Conservation (phyloP, 2,888 invertebrate species). For the Hypena proboscidalis region DNA sequence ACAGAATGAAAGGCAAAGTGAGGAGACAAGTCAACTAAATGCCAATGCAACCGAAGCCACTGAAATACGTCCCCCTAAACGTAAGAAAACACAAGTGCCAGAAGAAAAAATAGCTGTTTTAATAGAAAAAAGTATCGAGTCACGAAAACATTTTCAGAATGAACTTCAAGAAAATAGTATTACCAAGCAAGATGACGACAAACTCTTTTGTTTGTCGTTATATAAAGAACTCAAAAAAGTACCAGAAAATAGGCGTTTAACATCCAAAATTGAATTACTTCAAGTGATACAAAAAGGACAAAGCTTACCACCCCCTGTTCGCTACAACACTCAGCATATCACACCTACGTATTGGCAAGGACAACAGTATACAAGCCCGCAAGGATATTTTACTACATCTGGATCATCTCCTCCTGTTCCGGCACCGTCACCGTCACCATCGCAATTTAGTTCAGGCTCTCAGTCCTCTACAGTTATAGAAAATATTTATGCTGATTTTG, state of each 20-base stretch:
- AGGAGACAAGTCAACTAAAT: constrained; percentile 35
- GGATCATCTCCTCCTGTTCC: constrained; percentile 34
- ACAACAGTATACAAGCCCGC: constrained; percentile 36
- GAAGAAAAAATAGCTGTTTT: constrained; percentile 41
- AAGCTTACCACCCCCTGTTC: constrained; percentile 36
- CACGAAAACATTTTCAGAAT: constrained; percentile 33
- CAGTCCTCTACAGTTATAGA: constrained; percentile 33
- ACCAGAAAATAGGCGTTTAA: constrained; percentile 43
- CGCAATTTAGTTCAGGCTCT: constrained; percentile 30
- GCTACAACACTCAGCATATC: constrained; percentile 37
- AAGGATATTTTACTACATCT: constrained; percentile 43
- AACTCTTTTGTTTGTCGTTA: constrained; percentile 49
- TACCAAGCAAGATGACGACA: constrained; percentile 45
- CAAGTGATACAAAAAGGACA: constrained; percentile 42
- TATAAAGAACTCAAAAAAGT: constrained; percentile 45
- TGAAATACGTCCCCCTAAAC: constrained; percentile 37
- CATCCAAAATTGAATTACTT: constrained; percentile 47
- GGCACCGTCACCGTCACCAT: constrained; percentile 28
- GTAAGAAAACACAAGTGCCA: constrained; percentile 36
- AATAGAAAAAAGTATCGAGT: constrained; percentile 43
- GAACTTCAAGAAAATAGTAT: constrained; percentile 33
- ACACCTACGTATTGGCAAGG: constrained; percentile 36
- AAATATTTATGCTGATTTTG: constrained; percentile 35
- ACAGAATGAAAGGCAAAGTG: constrained; percentile 33
- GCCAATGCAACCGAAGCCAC: constrained; percentile 33